Evolutionary conservation across 2,888 invertebrate species (phyloP), one percentile per base, ranked within the genome.

Genomic region (Cryptosula pallasiana): DNA sequence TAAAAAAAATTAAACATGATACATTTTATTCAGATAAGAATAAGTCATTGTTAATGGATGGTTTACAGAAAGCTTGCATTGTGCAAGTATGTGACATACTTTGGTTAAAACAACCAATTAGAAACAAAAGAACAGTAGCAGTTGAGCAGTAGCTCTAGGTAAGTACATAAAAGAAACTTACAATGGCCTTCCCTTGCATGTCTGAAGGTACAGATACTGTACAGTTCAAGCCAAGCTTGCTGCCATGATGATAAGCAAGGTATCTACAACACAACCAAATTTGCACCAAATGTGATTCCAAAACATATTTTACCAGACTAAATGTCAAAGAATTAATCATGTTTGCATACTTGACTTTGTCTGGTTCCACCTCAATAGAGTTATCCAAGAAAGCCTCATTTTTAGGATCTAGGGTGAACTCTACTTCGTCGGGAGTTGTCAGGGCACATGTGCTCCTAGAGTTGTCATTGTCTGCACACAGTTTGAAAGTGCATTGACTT

Each of bases 401-500:
- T 32, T 63, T 63, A 9, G 63, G 63, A 5, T 63, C 63, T 1
- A 63, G 32, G 32, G 63, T 32, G n/a, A 63, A 63, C 34, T 32
- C 63, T 16, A 63, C 63, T 16, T 63, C 63, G 32, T 27, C n/a
- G 29, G 63, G 63, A 13, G 63, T 63, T 34, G 27, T 63, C 25
- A 63, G 13, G 5, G 27, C 2, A 63, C 63, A 63, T 3, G 20
- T 63, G 27, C 63, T 34, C 32, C 32, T 63, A 5, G 27, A 5
- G n/a, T 63, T 63, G 29, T 63, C 63, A 63, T 63, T 63, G 27
- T 63, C 63, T 13, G 63, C 5, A 32, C 9, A 27, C 2, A 63
- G 32, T n/a, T 32, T 63, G 63, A 63, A 63, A 32, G 63, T 32
- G 63, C 63, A 63, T n/a, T 63, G 63, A 63, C 34, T 63, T 5